Conservation (phyloP, 1,140 invertebrate genomes). For the Ericerus pela region DNA sequence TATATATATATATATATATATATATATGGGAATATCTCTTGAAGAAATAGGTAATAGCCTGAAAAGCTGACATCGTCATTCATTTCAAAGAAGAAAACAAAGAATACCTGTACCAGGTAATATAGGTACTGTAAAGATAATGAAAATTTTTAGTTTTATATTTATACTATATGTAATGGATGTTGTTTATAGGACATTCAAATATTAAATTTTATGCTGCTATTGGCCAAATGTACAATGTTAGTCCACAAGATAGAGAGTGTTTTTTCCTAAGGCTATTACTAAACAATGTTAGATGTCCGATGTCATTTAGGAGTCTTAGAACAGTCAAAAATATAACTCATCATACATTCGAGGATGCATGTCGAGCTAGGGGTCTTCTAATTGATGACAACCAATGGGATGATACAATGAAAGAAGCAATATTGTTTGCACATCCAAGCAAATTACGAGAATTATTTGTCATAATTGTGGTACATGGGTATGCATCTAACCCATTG, state of each 20-base stretch:
- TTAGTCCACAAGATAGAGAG: too few relatives aligned
- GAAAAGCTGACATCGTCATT: too few relatives aligned
- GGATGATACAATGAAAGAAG: conserved; percentile 18
- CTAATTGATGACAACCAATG: conserved; percentile 30
- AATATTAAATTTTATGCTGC: too few relatives aligned
- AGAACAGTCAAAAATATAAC: conserved; percentile 26
- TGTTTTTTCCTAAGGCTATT: conserved; percentile 22
- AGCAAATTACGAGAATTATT: conserved; percentile 17
- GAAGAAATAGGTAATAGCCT: too few relatives aligned
- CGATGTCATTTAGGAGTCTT: conserved; percentile 29
- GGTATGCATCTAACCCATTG: conserved; percentile 16
- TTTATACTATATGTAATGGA: too few relatives aligned
- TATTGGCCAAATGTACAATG: too few relatives aligned
- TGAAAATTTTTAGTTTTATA: too few relatives aligned
- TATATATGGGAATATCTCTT: too few relatives aligned
- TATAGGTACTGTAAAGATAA: not conserved
- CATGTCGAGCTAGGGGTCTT: conserved; percentile 25
- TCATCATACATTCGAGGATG: conserved; percentile 26
- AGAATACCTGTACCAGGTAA: conserved; percentile 14
- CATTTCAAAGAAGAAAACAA: conserved; percentile 16
- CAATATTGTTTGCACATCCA: conserved; percentile 9
- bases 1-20: too few relatives aligned
- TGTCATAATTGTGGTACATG: conserved; percentile 17
- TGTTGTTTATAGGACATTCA: too few relatives aligned
- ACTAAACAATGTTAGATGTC: conserved; percentile 31